These are phyloP conservation scores for Muscidifurax raptorellus DNA, from an alignment of 1,140 invertebrate genomes.

Conservation along the genomic window DNA sequence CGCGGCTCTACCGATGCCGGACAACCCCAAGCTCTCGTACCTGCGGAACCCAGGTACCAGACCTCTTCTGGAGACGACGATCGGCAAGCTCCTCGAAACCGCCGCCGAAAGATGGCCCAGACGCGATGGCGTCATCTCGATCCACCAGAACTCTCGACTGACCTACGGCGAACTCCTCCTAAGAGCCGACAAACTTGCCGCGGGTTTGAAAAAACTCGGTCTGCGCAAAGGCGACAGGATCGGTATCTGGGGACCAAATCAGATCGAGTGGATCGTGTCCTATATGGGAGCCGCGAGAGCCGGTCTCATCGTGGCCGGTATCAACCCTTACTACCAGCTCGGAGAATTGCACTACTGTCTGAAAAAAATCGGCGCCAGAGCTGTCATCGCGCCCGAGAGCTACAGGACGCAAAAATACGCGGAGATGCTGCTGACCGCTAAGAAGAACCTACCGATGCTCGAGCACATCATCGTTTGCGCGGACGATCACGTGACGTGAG, in stretches of 20 bases:
- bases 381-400: constrained; percentile 81
- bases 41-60: constrained; percentile 75
- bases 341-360: constrained; percentile 88
- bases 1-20: constrained; percentile 30
- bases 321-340: constrained; percentile 90
- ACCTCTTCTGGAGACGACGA: constrained; percentile 78
- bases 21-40: constrained; percentile 44
- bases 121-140: constrained; percentile 78
- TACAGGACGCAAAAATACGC: constrained; percentile 86
- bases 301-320: constrained; percentile 88
- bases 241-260: constrained; percentile 93
- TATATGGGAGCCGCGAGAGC: constrained; percentile 87
- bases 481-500: constrained; percentile 76
- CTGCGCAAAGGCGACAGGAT: constrained; percentile 88
- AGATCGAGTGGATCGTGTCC: constrained; percentile 82
- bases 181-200: constrained; percentile 86
- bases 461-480: constrained; percentile 77
- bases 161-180: constrained; percentile 80
- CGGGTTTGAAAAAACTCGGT: constrained; percentile 86
- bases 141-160: constrained; percentile 77
- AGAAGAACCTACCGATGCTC: constrained; percentile 68
- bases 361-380: constrained; percentile 85
- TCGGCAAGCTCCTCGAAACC: constrained; percentile 79
- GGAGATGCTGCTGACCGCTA: constrained; percentile 76
- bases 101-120: constrained; percentile 77